Conservation (phyloP, 2,888 invertebrate genomes). For the Vanessa cardui region DNA sequence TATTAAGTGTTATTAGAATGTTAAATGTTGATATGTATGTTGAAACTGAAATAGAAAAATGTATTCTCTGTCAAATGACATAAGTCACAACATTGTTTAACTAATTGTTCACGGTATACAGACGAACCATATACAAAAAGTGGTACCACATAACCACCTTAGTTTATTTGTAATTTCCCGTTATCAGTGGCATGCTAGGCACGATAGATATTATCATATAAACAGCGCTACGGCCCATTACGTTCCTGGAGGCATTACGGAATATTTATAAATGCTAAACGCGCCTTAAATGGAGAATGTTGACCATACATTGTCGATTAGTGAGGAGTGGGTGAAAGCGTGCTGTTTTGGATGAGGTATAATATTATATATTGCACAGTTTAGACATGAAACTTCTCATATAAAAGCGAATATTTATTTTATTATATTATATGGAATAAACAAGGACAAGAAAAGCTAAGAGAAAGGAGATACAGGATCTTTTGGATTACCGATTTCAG, state of each 20-base stretch:
- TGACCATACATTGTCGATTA: constrained; percentile 55
- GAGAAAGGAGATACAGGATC: too few species aligned
- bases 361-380: neutral
- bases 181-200: constrained; percentile 44
- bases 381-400: neutral
- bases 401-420: neutral
- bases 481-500: too few species aligned
- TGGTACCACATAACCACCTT: neutral
- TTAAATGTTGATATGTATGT: too few species aligned
- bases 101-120: neutral
- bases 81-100: neutral
- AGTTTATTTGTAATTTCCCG: constrained; percentile 23
- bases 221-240: constrained; percentile 68
- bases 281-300: constrained; percentile 66
- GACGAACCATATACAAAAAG: constrained; percentile 5
- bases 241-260: constrained; percentile 66
- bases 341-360: constrained; percentile 24
- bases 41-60: too few species aligned
- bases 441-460: neutral
- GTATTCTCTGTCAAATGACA: neutral
- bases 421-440: neutral
- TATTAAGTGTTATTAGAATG: too few species aligned
- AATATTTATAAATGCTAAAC: constrained; percentile 75
- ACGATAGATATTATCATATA: constrained; percentile 69
- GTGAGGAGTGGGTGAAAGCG: constrained; percentile 11